Percentiles rank a stretch among this genome's conserved stretches.
Conservation (phyloP, 2,888 invertebrate genomes). For the Heliothis peltigera region DNA sequence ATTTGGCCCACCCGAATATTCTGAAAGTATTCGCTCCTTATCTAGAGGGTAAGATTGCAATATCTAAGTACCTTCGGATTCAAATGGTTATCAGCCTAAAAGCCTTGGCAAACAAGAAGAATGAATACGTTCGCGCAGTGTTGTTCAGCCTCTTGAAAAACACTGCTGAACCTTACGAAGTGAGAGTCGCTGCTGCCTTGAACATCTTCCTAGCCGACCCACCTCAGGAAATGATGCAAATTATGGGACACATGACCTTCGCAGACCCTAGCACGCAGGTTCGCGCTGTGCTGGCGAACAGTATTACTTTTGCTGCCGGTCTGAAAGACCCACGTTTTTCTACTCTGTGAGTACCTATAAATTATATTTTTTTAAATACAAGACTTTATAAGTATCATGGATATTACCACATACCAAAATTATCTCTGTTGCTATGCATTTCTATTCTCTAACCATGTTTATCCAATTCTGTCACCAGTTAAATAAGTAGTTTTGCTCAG, state of each 20-base stretch:
- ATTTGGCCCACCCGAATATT: slow-evolving; percentile 90
- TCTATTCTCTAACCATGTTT: too few species aligned
- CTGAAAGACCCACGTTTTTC: slow-evolving; percentile 79
- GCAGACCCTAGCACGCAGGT: slow-evolving; percentile 91
- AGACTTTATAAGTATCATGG: too few species aligned
- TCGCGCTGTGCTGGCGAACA: slow-evolving; percentile 90
- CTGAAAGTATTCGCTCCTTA: slow-evolving; percentile 91
- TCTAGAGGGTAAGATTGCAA: slow-evolving; percentile 90
- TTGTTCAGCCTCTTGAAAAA: slow-evolving; percentile 92
- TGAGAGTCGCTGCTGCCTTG: slow-evolving; percentile 91
- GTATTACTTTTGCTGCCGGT: slow-evolving; percentile 88
- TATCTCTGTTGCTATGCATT: too few species aligned
- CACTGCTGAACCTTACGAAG: slow-evolving; percentile 90
- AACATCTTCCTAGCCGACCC: slow-evolving; percentile 91
- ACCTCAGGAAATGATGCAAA: slow-evolving; percentile 91
- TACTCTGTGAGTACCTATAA: slow-evolving; percentile 85
- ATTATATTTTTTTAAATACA: too few species aligned
- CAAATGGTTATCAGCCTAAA: slow-evolving; percentile 90
- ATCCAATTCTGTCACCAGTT: too few species aligned
- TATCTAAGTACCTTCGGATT: slow-evolving; percentile 91
- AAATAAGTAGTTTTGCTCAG: too few species aligned
- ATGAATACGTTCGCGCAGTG: slow-evolving; percentile 88
- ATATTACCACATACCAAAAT: too few species aligned
- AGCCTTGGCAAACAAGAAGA: slow-evolving; percentile 84
- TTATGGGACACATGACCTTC: slow-evolving; percentile 92